A percentile compares a stretch with the other conserved stretches of the same genome.
These are phyloP conservation scores for Lasioglossum vierecki DNA, from an alignment of 2,888 invertebrate genomes.

Conservation along the genomic window DNA sequence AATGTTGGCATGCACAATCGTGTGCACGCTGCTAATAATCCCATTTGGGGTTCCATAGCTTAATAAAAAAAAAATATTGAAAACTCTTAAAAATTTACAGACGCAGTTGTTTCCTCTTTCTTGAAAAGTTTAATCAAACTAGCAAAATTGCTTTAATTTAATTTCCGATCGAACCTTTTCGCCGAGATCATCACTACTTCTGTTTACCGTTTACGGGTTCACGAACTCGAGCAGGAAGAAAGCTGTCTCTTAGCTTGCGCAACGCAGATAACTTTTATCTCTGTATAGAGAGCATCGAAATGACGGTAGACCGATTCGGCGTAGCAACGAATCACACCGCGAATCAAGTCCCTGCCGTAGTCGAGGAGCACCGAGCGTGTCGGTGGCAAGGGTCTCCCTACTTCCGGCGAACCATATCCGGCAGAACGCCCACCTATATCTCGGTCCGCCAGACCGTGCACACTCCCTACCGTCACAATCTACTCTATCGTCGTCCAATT, in stretches of 20 bases:
- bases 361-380: conserved; percentile 81
- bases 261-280: conserved; percentile 27
- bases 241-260: not conserved
- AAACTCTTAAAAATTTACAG: too few species aligned
- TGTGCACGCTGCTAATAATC: too few species aligned
- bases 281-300: conserved; percentile 32
- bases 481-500: conserved; percentile 76
- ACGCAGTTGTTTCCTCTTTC: too few species aligned
- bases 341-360: conserved; percentile 66
- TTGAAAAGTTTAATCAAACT: too few species aligned
- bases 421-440: conserved; percentile 82
- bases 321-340: conserved; percentile 74
- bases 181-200: not conserved
- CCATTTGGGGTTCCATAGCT: too few species aligned
- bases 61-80: too few species aligned
- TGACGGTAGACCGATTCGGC: conserved; percentile 59
- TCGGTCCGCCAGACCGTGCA: conserved; percentile 77
- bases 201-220: not conserved
- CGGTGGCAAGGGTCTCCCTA: conserved; percentile 82
- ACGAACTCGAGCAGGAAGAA: not conserved
- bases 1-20: too few species aligned
- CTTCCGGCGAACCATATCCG: conserved; percentile 83
- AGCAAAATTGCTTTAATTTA: too few species aligned
- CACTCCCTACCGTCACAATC: conserved; percentile 71
- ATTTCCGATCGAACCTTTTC: too few species aligned